phyloP scores from a whole-genome alignment of 2,888 invertebrate genomes.

The Anarsia innoxiella region DNA sequence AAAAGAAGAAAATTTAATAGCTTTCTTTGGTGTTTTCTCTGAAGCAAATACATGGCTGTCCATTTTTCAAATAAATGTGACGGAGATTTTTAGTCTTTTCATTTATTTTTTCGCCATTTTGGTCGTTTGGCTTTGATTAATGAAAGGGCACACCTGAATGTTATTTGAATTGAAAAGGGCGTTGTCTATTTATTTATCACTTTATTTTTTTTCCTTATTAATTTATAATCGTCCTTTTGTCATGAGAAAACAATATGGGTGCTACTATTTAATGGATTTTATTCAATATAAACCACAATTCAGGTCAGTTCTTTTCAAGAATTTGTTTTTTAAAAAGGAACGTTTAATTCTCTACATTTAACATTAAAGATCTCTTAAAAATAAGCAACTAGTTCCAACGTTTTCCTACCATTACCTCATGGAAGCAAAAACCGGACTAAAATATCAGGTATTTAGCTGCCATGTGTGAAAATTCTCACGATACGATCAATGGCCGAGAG shows the following conservation, averaged over 20 bases:
- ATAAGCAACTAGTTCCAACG: too few relatives aligned
- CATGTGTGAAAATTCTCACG: constrained; percentile 10
- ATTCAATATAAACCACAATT: too few relatives aligned
- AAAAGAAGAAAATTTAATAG: constrained; percentile 9
- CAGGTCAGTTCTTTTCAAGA: too few relatives aligned
- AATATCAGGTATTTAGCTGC: neutral
- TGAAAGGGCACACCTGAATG: constrained; percentile 27
- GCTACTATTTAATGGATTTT: too few relatives aligned
- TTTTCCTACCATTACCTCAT: too few relatives aligned
- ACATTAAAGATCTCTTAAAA: too few relatives aligned
- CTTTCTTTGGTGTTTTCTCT: constrained; percentile 7
- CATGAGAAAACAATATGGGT: too few relatives aligned
- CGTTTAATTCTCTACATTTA: too few relatives aligned
- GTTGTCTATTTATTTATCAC: too few relatives aligned
- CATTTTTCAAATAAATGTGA: constrained; percentile 16
- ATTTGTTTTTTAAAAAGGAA: too few relatives aligned
- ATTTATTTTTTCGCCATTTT: constrained; percentile 24
- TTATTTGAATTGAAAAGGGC: constrained; percentile 9
- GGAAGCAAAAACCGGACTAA: too few relatives aligned
- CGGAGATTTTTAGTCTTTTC: constrained; percentile 18
- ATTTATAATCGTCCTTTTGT: constrained; percentile 6
- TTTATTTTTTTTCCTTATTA: constrained; percentile 3
- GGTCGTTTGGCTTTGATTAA: constrained; percentile 31
- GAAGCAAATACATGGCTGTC: constrained; percentile 8
- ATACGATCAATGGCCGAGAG: constrained; percentile 4